Evolutionary conservation across 2,888 invertebrate genomes (phyloP), one percentile per base, ranked within the genome.

Genomic region (Orchestes rusci): DNA sequence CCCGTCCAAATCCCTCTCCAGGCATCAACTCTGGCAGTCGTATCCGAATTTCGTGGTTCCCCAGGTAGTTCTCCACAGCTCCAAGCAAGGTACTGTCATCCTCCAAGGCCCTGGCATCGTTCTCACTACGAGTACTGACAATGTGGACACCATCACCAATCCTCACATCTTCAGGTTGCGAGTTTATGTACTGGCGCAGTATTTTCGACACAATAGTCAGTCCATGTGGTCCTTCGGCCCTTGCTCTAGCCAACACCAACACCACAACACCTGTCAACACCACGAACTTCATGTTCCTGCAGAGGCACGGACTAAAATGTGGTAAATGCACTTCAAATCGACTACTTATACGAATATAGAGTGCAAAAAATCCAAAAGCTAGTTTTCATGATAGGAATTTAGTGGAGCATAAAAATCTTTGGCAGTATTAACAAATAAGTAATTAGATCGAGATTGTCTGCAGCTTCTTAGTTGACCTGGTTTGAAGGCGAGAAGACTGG

Each of bases 11-110:
- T 50, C 79, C 79, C 15, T 77, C 76, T 53, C 76, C 76, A 5
- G 82, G 81, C 47, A 86, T 71, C 50, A 87, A 64, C 59, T 79
- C 81, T 1, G 80, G 78, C 40, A 87, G 65, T 57, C 77, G 82
- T 45, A 87, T 79, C 58, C 81, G 76, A 12, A 87, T 62, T 60
- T 87, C 87, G 53, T 85, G 82, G 2, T 75, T 80, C 59, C 80
- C 75, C 2, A 87, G 65, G 56, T 85, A 85, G 56, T 74, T 76
- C 12, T 82, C 74, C 57, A 85, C 67, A 7, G 76, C 68, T 4
- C 73, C 78, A 41, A 82, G 53, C 0, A 74, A 61, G 1, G 74
- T 70, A 29, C 75, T 73, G 52, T 76, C 76, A 28, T 71, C 77
- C 47, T 53, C 59, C 55, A 32, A 73, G 64, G 64, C 62, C 62